Percentiles rank a stretch among this genome's conserved stretches.
Evolutionary conservation across 2,113 vertebrate species (phyloP).

Genomic region (Marmota flaviventris): DNA sequence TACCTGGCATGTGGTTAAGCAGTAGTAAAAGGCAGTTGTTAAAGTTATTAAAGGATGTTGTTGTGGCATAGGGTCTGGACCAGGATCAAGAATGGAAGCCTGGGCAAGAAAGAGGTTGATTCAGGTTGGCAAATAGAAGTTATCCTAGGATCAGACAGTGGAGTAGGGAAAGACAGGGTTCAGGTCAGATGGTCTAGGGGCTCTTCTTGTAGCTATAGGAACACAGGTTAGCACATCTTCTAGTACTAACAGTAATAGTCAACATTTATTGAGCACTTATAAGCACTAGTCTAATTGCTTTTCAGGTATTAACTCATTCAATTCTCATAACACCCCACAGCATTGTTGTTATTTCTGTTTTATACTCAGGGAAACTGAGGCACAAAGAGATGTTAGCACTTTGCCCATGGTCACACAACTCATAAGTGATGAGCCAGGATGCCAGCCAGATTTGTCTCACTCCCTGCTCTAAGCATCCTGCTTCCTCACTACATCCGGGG

Average conservation of each 20-base stretch:
- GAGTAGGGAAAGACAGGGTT: not conserved
- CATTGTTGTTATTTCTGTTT: not conserved
- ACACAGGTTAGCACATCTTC: not conserved
- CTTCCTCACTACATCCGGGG: not conserved
- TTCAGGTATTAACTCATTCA: not conserved
- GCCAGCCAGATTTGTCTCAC: not conserved
- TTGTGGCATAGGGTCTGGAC: not conserved
- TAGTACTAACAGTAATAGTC: not conserved
- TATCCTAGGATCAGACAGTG: not conserved
- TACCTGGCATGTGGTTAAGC: constrained; percentile 2
- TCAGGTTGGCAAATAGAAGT: not conserved
- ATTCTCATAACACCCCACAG: not conserved
- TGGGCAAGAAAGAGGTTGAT: not conserved
- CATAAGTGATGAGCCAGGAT: not conserved
- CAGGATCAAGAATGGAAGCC: not conserved
- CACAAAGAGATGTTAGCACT: not conserved
- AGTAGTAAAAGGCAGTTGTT: not conserved
- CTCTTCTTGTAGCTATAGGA: not conserved
- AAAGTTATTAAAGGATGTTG: not conserved
- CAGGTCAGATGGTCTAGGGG: not conserved
- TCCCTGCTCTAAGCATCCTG: not conserved
- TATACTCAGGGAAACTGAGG: not conserved
- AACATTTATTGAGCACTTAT: not conserved
- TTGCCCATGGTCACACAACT: not conserved
- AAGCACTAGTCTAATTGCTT: not conserved